These are phyloP conservation scores for Epizoanthus fatuus DNA, from an alignment of 92 coral and sea anemone genomes.

Conservation along the genomic window DNA sequence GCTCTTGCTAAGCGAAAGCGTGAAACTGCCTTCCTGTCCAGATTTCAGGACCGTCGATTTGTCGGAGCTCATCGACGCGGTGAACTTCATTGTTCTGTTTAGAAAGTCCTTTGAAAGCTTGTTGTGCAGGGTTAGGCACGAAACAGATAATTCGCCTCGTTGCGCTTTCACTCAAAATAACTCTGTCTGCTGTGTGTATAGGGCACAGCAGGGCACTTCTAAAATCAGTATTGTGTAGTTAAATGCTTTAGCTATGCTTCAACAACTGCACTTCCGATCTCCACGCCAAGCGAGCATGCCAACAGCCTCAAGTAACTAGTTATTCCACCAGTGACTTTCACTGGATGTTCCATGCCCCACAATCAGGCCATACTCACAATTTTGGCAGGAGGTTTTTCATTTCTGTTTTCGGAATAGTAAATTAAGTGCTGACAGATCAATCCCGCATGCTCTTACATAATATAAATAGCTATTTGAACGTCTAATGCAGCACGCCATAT, in stretches of 20 bases:
- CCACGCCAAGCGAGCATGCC: too few relatives aligned
- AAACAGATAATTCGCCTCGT: constrained; percentile 16
- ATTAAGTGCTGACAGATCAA: too few relatives aligned
- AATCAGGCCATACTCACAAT: too few relatives aligned
- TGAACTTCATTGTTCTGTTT: constrained; percentile 9
- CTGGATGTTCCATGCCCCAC: too few relatives aligned
- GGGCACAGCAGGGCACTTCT: neutral
- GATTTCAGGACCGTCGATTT: neutral
- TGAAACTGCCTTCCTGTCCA: constrained; percentile 2
- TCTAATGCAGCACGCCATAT: too few relatives aligned
- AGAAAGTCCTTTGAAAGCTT: neutral
- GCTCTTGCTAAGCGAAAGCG: constrained; percentile 6
- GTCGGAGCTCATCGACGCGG: constrained; percentile 8
- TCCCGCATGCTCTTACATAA: too few relatives aligned
- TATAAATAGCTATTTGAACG: too few relatives aligned
- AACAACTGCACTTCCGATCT: neutral
- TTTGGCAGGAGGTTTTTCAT: too few relatives aligned
- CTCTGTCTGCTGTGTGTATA: neutral
- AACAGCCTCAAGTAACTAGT: too few relatives aligned
- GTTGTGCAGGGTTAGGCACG: constrained; percentile 12
- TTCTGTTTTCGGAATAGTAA: too few relatives aligned
- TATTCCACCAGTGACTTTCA: too few relatives aligned
- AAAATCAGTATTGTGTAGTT: neutral
- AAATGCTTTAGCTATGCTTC: constrained; percentile 7
- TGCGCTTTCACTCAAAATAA: constrained; percentile 6